Conservation (phyloP, 1,140 invertebrate species). For the Drosophila arizonae region DNA sequence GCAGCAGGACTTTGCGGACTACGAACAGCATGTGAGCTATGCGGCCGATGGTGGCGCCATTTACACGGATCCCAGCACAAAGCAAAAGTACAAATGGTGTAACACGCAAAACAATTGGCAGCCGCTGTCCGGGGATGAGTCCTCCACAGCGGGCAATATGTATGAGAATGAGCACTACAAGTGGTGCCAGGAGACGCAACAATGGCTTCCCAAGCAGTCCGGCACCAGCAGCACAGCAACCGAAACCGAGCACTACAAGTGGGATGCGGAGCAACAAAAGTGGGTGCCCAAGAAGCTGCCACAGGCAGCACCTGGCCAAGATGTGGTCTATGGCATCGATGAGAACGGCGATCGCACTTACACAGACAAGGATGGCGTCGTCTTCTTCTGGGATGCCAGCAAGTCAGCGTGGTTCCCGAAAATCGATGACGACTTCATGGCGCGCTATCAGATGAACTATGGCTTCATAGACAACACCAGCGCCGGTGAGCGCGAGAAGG, state of each 20-base stretch:
- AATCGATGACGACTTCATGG: constrained; percentile 98
- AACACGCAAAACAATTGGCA: constrained; percentile 85
- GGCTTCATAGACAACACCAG: constrained; percentile 88
- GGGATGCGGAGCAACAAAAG: constrained; percentile 76
- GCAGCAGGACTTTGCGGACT: constrained; percentile 76
- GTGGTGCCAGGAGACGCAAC: constrained; percentile 86
- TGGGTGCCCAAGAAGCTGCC: constrained; percentile 59
- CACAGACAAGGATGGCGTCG: constrained; percentile 93
- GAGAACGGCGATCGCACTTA: constrained; percentile 91
- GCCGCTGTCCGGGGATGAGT: constrained; percentile 48
- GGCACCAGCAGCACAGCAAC: constrained; percentile 16
- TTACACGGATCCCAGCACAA: constrained; percentile 88
- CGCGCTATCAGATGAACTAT: constrained; percentile 97
- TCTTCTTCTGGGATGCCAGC: constrained; percentile 94
- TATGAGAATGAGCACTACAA: constrained; percentile 88
- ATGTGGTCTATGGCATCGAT: constrained; percentile 86
- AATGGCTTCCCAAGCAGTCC: constrained; percentile 85
- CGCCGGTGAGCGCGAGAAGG: constrained; percentile 62
- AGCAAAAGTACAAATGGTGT: constrained; percentile 88
- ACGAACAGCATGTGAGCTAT: constrained; percentile 84
- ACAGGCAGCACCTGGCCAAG: constrained; percentile 59
- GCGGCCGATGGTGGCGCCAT: constrained; percentile 88
- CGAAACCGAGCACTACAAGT: constrained; percentile 82
- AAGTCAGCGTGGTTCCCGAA: constrained; percentile 98
- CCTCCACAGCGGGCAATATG: constrained; percentile 77